Conservation (phyloP, 2,888 invertebrate species). For the Halictus ligatus region DNA sequence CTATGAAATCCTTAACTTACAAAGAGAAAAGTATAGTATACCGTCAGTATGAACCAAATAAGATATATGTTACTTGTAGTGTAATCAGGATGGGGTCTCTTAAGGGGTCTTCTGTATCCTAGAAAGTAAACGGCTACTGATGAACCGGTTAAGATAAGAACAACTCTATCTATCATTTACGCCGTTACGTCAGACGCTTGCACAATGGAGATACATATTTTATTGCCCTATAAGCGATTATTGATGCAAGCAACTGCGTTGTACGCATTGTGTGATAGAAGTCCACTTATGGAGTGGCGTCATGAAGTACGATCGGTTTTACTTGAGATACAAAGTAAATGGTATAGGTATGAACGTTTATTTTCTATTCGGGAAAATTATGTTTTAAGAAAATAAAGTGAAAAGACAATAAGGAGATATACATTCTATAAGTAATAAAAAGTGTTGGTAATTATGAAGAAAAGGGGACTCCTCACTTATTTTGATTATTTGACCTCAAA, state of each 20-base stretch:
- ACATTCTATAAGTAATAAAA: too few species aligned
- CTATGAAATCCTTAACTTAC: too few species aligned
- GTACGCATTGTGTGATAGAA: neutral
- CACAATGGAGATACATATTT: neutral
- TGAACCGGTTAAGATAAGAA: neutral
- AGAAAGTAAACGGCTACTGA: neutral
- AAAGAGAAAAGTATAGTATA: too few species aligned
- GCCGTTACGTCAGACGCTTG: neutral
- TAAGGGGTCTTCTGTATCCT: neutral
- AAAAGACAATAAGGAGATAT: too few species aligned
- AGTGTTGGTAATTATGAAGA: too few species aligned
- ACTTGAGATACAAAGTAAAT: too few species aligned
- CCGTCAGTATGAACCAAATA: too few species aligned
- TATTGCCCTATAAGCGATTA: neutral
- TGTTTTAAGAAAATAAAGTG: too few species aligned
- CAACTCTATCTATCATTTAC: neutral
- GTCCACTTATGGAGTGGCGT: neutral
- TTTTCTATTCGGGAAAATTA: too few species aligned
- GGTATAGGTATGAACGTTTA: too few species aligned
- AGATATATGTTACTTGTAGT: neutral
- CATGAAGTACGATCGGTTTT: neutral
- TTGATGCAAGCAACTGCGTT: neutral
- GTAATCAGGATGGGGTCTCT: neutral
- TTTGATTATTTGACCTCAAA: too few species aligned
- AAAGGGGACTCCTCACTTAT: too few species aligned